Base-by-base conservation (phyloP, 2,113 vertebrate species). In the Atractosteus spatula region DNA sequence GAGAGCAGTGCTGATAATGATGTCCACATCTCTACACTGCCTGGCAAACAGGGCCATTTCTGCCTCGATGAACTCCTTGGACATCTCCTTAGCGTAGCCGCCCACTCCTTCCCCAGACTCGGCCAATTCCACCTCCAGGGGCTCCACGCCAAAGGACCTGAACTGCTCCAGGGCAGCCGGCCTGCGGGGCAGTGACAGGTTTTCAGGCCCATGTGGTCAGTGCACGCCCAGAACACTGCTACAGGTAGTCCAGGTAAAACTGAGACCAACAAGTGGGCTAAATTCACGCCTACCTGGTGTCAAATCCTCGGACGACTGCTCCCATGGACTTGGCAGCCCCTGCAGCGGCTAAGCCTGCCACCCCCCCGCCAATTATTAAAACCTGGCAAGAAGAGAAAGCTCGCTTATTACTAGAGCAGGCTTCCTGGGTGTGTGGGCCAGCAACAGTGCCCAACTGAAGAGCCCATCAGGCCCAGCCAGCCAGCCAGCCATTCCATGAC, bases 281-380 rank as follows among this genome's bases (percentile, higher is more conserved):
- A 72, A 62, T 54, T 7, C 3, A n/a, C 5, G 41, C 17, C 41
- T 82, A 94, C 91, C 91, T 89, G 42, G 87, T 92, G 76, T 93
- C 91, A 87, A 94, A 94, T 66, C 91, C 90, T 78, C 87, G 79
- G 56, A 95, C 92, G 17, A 91, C 88, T 82, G 92, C 91, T 81
- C 89, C 91, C 89, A 93, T 93, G 1, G 90, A 91, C 85, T 92
- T 94, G 67, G 91, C 93, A 79, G 93, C 84, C 72, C 90, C 93
- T 57, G 93, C 92, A 72, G 91, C 92, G 71, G 91, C 86, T 70
- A 95, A 82, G 77, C 92, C 91, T 71, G 90, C 91, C n/a, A 94
- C 0, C 64, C 92, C 94, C 70, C 89, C 90, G 74, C 89, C 90
- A 73, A 96, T 96, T 73, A 95, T 81, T 76, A 94, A 82, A 70